Base-by-base conservation (phyloP, 2,888 invertebrate genomes). In the Corythucha ciliata region DNA sequence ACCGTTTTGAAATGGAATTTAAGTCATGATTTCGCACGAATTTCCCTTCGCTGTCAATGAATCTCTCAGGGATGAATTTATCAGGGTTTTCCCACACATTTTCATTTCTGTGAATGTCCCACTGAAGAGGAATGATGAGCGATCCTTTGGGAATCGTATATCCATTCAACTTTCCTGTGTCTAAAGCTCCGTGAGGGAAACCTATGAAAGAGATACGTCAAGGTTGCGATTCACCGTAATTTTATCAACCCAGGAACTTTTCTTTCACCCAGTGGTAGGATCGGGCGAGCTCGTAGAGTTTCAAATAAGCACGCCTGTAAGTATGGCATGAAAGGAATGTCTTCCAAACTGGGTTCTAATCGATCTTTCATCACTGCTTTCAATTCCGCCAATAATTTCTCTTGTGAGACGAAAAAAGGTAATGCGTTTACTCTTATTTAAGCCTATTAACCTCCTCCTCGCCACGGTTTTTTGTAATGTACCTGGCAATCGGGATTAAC, bases 1-100 rank as follows among this genome's bases (percentile, higher is more conserved):
- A 84, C 89, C 90, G 56, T 77, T 77, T 70, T 89, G 89, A 64
- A 87, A 90, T 0, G 89, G 88, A 61, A 89, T 77, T 62, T 88
- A 87, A 50, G 39, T 78, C 77, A 0, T 79, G 79, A 54, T 77
- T 81, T 3, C 69, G 62, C 55, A 82, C 72, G 47, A 70, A 72
- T 0, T 81, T 83, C 32, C 79, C 74, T 37, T 73, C 70, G 3
- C 27, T 4, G 12, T 34, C 33, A 4, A 89, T 65, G 64, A 89
- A 89, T 45, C 88, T 72, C 16, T 72, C 70, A 0, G 87, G 87
- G 36, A 73, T 72, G 63, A 79, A 90, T 26, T 68, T 63, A 3
- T 81, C 75, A 0, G 87, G 84, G 24, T 81, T 68, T 0, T 73
- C 67, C 83, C 84, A 89, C 21, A 73, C 66, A 1, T 68, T 63